Evolutionary conservation across 2,113 vertebrate species (phyloP), one percentile per base, ranked within the genome.

Genomic region (Esox niger): DNA sequence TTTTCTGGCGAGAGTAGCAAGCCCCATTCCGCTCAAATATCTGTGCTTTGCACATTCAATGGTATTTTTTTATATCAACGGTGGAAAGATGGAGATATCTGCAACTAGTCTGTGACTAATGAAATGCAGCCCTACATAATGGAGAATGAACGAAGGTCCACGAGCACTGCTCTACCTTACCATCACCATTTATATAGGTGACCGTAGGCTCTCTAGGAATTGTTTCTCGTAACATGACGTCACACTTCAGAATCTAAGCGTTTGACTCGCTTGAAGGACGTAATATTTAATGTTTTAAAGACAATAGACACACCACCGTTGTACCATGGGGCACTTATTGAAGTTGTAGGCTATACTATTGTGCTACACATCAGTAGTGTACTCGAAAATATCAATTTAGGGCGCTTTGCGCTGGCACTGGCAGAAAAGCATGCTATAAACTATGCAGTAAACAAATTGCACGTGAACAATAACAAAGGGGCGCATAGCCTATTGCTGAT

Each of bases 151-250:
- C 13, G 13, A 43, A 43, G 17, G 38, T 43, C 38, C 38, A 4
- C 17, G 11, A 43, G 38, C 3, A 43, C 17, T 43, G 38, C 15
- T 43, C 38, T 17, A 15, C 17, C 38, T 43, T 67, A 43, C 31
- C 65, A 67, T 69, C 20, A 33, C 38, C 17, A 27, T 23, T 30
- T 62, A 30, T 66, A 66, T 67, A 9, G 54, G 65, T 30, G 57
- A 27, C 25, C n/a, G 52, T 38, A 26, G 26, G 33, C n/a, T n/a
- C n/a, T n/a, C n/a, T n/a, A 25, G 5, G 15, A 47, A 21, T 43
- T 59, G 35, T 4, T 69, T 47, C 52, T 29, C 54, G 69, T 56
- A 52, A 21, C 56, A 72, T 72, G 46, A 72, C 63, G 70, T 68
- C 74, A 71, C 10, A 21, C 35, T 10, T 59, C 20, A 30, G 38